Evolutionary conservation across 2,888 invertebrate genomes (phyloP).

Genomic region (Zygaena filipendulae): DNA sequence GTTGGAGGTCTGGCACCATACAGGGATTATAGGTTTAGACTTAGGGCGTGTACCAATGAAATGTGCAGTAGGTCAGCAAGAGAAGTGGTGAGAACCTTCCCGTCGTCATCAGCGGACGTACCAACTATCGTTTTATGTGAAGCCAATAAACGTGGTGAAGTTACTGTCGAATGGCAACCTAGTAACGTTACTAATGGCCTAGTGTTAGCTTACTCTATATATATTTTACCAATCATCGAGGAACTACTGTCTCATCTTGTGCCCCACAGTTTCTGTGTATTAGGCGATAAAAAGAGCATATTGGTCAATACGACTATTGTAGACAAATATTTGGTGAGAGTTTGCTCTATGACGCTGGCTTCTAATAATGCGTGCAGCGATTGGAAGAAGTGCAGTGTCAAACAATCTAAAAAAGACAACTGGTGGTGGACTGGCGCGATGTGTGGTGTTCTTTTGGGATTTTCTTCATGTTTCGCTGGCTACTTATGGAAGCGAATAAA

Average conservation of each 20-base stretch:
- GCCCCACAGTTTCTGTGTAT: constrained; percentile 37
- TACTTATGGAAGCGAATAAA: constrained; percentile 21
- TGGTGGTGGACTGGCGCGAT: constrained; percentile 33
- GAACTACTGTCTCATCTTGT: too few species aligned
- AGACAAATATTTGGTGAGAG: constrained; percentile 26
- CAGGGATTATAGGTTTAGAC: constrained; percentile 45
- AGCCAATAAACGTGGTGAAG: constrained; percentile 24
- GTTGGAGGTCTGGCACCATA: constrained; percentile 42
- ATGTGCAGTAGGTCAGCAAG: constrained; percentile 41
- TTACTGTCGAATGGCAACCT: constrained; percentile 39
- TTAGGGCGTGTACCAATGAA: constrained; percentile 36
- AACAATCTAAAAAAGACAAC: too few species aligned
- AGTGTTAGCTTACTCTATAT: constrained; percentile 42
- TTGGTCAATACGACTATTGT: too few species aligned
- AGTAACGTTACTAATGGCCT: constrained; percentile 43
- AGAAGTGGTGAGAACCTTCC: constrained; percentile 37
- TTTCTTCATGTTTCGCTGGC: constrained; percentile 26
- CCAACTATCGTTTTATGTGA: constrained; percentile 23
- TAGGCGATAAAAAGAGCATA: too few species aligned
- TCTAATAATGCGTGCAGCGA: constrained; percentile 25
- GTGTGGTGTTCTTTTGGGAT: constrained; percentile 30
- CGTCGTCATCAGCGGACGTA: constrained; percentile 32
- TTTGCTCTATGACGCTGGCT: constrained; percentile 30
- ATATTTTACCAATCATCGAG: constrained; percentile 32
- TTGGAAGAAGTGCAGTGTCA: too few species aligned